phyloP scores from a whole-genome alignment of 2,888 invertebrate genomes.

The Aproaerema taeniolella region DNA sequence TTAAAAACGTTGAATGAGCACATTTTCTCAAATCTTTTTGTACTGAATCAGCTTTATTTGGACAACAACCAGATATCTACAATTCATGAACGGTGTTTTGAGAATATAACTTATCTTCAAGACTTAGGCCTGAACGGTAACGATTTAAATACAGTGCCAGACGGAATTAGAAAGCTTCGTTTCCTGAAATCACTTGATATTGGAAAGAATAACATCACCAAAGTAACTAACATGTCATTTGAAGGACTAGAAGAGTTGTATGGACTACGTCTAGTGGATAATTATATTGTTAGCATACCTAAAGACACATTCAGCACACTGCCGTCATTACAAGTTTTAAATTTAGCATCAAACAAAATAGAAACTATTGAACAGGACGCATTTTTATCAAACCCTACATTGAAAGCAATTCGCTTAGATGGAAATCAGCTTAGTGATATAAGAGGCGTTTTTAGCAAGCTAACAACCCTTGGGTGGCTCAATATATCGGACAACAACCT shows the following conservation, averaged over 20 bases:
- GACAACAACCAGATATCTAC: slow-evolving; percentile 83
- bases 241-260: slow-evolving; percentile 85
- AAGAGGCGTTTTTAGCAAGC: slow-evolving; percentile 84
- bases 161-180: slow-evolving; percentile 80
- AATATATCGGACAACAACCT: slow-evolving; percentile 89
- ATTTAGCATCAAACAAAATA: slow-evolving; percentile 88
- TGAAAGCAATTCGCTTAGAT: slow-evolving; percentile 86
- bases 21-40: slow-evolving; percentile 84
- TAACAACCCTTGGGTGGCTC: slow-evolving; percentile 85
- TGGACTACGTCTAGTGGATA: slow-evolving; percentile 87
- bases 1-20: slow-evolving; percentile 81
- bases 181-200: slow-evolving; percentile 87
- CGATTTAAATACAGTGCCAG: slow-evolving; percentile 80
- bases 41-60: slow-evolving; percentile 83
- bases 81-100: slow-evolving; percentile 83
- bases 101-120: slow-evolving; percentile 86
- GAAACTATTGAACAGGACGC: slow-evolving; percentile 86
- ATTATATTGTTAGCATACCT: slow-evolving; percentile 84
- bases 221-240: slow-evolving; percentile 84
- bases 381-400: slow-evolving; percentile 83
- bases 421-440: slow-evolving; percentile 87
- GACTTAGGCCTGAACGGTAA: slow-evolving; percentile 88
- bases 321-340: slow-evolving; percentile 85
- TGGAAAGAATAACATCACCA: slow-evolving; percentile 86
- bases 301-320: slow-evolving; percentile 85